These are phyloP conservation scores for Ceratothoa steindachneri DNA, from an alignment of 2,888 invertebrate species.

Conservation along the genomic window DNA sequence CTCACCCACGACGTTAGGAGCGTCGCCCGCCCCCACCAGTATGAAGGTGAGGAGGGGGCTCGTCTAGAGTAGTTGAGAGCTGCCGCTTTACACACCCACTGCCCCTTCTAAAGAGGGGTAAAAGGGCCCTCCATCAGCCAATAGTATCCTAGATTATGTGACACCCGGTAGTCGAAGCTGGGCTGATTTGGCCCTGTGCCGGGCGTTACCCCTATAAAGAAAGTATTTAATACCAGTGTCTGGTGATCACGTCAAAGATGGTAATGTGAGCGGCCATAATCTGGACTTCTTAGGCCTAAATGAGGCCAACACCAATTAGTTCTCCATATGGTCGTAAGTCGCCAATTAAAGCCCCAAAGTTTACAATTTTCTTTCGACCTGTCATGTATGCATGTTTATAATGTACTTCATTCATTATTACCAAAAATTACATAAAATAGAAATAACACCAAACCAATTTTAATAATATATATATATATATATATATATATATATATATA, in stretches of 20 bases:
- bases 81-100: not conserved
- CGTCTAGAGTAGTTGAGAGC: constrained; percentile 7
- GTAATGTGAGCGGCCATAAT: not conserved
- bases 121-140: not conserved
- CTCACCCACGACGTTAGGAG: constrained; percentile 42
- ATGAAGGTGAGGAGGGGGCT: constrained; percentile 43
- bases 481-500: not conserved
- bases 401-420: too few relatives aligned
- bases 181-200: not conserved
- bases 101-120: not conserved
- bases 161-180: not conserved
- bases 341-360: not conserved
- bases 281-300: not conserved
- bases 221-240: not conserved
- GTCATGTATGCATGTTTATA: not conserved
- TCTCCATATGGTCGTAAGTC: constrained; percentile 12
- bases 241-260: not conserved
- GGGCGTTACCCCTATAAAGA: not conserved
- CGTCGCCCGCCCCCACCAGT: constrained; percentile 43
- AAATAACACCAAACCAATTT: too few relatives aligned
- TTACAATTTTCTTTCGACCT: not conserved
- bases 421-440: too few relatives aligned
- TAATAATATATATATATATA: not conserved
- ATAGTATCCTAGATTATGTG: constrained; percentile 4
- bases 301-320: constrained; percentile 1